Percentiles rank a stretch among this genome's conserved stretches.
Evolutionary conservation across 2,113 vertebrate genomes (phyloP).

Genomic region (Saccopteryx leptura): DNA sequence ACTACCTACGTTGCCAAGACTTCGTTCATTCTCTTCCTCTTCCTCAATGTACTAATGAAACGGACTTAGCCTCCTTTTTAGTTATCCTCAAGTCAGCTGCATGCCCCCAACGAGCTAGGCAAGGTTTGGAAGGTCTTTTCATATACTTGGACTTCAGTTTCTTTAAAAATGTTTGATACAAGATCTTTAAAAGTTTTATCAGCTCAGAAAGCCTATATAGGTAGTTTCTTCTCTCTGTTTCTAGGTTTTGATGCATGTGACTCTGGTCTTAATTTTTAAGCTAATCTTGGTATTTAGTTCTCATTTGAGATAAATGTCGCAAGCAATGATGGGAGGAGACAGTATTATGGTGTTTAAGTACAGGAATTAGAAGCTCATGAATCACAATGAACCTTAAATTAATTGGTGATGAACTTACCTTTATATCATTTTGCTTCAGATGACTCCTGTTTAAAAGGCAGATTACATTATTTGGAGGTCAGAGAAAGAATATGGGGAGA

Average conservation of each 20-base stretch:
- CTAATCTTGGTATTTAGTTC: slow-evolving; percentile 52
- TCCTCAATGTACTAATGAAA: background rate
- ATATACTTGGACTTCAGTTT: slow-evolving; percentile 10
- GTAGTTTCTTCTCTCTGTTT: background rate
- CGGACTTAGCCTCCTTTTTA: background rate
- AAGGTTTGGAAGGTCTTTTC: slow-evolving; percentile 16
- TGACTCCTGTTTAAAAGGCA: slow-evolving; percentile 53
- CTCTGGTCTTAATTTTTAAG: slow-evolving; percentile 60
- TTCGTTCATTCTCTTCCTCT: background rate
- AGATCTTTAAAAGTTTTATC: slow-evolving; percentile 58
- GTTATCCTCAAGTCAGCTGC: background rate
- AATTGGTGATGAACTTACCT: background rate
- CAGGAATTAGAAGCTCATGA: slow-evolving; percentile 57
- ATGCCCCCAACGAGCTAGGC: background rate
- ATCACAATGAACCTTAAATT: slow-evolving; percentile 46
- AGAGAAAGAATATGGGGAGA: background rate
- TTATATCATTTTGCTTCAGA: slow-evolving; percentile 49
- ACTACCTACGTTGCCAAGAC: background rate
- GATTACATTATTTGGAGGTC: background rate
- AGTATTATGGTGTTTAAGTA: slow-evolving; percentile 40
- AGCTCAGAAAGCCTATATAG: background rate
- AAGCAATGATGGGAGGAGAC: slow-evolving; percentile 33
- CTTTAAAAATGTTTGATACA: background rate
- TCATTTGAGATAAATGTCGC: slow-evolving; percentile 52
- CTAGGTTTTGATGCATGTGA: slow-evolving; percentile 28